Percentiles rank a stretch among this genome's conserved stretches.
phyloP scores from a whole-genome alignment of 2,888 invertebrate species.

The Apotomis betuletana region DNA sequence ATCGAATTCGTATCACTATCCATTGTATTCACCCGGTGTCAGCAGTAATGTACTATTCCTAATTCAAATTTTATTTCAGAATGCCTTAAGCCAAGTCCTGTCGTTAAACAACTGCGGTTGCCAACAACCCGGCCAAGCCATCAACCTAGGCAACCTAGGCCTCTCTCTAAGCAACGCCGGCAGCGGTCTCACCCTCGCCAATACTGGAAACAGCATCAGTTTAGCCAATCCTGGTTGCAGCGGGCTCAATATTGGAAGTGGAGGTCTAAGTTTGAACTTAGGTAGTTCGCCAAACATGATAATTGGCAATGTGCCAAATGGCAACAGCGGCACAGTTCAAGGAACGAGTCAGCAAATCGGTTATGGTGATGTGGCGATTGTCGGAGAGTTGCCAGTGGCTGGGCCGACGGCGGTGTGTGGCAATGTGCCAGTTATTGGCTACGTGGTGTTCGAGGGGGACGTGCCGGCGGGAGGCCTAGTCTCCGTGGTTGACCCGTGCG shows the following conservation, averaged over 20 bases:
- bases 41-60: no score
- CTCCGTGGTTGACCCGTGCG: conserved; percentile 60
- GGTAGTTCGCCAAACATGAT: conserved; percentile 46
- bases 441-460: conserved; percentile 71
- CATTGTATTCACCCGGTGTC: no score
- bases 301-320: neutral
- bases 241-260: conserved; percentile 33
- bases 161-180: conserved; percentile 42
- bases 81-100: conserved; percentile 40
- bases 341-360: conserved; percentile 45
- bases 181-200: conserved; percentile 43
- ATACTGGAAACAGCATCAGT: conserved; percentile 19
- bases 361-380: conserved; percentile 63
- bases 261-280: conserved; percentile 41
- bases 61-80: conserved; percentile 48
- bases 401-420: conserved; percentile 66
- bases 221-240: conserved; percentile 10
- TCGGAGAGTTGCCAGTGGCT: conserved; percentile 66
- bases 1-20: no score
- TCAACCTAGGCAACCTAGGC: conserved; percentile 43
- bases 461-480: conserved; percentile 72
- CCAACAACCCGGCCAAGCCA: conserved; percentile 43
- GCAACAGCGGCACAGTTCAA: conserved; percentile 16
- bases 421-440: conserved; percentile 73
- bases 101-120: conserved; percentile 27